Percentiles rank a stretch among this genome's conserved stretches.
Evolutionary conservation across 2,888 invertebrate genomes (phyloP).

Genomic region (Drosophila buzzatii): DNA sequence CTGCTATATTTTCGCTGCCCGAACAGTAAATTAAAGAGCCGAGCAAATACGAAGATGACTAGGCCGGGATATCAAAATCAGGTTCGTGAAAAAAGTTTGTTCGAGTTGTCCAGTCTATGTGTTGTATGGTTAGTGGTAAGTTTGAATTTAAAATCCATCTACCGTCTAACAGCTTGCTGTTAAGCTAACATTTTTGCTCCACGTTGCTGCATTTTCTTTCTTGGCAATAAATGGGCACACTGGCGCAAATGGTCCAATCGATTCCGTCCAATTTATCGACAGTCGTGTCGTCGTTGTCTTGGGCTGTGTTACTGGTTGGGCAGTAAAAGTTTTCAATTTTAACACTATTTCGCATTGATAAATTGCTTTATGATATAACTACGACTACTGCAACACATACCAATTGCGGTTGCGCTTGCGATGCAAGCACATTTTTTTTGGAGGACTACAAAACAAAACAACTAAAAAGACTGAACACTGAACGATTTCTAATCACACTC

Average conservation of each 20-base stretch:
- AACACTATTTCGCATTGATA: slow-evolving; percentile 64
- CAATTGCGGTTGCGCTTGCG: slow-evolving; percentile 54
- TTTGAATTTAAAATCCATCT: neutral
- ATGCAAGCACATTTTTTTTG: slow-evolving; percentile 45
- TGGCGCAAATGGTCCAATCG: slow-evolving; percentile 17
- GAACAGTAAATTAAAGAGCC: too few species aligned
- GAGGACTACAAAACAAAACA: slow-evolving; percentile 54
- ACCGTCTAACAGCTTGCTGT: slow-evolving; percentile 19
- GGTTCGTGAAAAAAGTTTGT: too few species aligned
- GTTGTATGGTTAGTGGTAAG: too few species aligned
- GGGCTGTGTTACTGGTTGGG: slow-evolving; percentile 69
- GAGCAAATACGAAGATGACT: too few species aligned
- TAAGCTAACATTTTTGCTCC: slow-evolving; percentile 10
- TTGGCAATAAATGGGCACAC: slow-evolving; percentile 23
- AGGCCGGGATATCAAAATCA: too few species aligned
- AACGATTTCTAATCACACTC: slow-evolving; percentile 67
- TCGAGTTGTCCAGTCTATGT: too few species aligned
- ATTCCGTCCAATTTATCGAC: slow-evolving; percentile 16
- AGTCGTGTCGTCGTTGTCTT: slow-evolving; percentile 76
- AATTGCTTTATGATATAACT: slow-evolving; percentile 69
- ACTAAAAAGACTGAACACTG: slow-evolving; percentile 71
- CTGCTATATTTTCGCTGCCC: too few species aligned
- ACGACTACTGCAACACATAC: slow-evolving; percentile 43
- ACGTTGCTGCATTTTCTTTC: neutral
- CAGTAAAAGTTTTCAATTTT: slow-evolving; percentile 64